Evolutionary conservation across 2,888 invertebrate genomes (phyloP), one percentile per base, ranked within the genome.

Genomic region (Netelia inedita): DNA sequence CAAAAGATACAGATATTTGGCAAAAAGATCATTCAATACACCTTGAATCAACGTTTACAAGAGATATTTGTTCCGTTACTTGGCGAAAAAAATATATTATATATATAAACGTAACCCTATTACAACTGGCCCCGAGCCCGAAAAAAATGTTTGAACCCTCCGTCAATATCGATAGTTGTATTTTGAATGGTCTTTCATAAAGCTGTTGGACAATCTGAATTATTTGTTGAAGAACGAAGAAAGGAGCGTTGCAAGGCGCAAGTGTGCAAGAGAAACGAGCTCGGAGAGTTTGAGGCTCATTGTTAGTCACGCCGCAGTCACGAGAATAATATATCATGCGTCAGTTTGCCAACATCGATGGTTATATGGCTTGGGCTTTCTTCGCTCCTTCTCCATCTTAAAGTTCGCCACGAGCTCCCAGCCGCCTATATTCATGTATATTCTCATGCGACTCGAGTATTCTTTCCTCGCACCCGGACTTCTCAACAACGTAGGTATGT

Each of bases 401-500:
- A 35, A 86, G 87, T 87, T 87, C 89, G 21, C 89, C 88, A 88
- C 88, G 88, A 88, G 87, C 88, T 89, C 90, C 87, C 5, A 82
- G 57, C 81, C 73, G 79, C 79, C 79, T 78, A 57, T 73, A 28
- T 72, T 35, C 61, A 46, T 14, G 46, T 46, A 46, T 14, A 46
- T 46, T 46, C 46, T 14, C 14, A 14, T 76, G 63, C 57, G 61
- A 75, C 65, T 41, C 59, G 85, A 72, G 66, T 75, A 72, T 83
- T 88, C 86, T 87, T 81, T 84, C 66, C 89, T 79, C 83, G 78
- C 85, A 82, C 72, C 75, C 82, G 82, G 82, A 91, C 89, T 88
- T 92, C 91, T 90, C 91, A 91, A 93, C 92, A 91, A 92, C 87
- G 85, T 88, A 86, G 87, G 89, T 89, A 90, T 88, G 87, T 87